phyloP scores from a whole-genome alignment of 1,140 invertebrate species.

The Apis laboriosa region DNA sequence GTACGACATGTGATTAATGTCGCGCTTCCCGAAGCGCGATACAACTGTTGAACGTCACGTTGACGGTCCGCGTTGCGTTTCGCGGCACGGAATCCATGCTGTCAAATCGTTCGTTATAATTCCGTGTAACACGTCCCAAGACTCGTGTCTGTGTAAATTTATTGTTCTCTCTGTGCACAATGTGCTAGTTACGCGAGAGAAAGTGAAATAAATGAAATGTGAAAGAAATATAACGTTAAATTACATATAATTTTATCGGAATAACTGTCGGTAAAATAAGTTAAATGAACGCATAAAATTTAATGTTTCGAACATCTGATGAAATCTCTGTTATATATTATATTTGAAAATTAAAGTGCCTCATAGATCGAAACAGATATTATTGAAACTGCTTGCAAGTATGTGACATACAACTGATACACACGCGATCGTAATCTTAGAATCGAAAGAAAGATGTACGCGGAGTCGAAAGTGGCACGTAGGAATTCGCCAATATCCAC shows the following conservation, averaged over 20 bases:
- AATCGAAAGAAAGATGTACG: slow-evolving; percentile 12
- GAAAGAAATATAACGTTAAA: no score
- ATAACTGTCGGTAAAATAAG: no score
- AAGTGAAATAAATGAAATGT: not conserved
- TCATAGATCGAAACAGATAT: not conserved
- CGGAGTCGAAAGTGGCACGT: slow-evolving; percentile 26
- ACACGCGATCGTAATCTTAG: slow-evolving; percentile 20
- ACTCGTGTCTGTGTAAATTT: not conserved
- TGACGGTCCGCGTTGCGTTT: slow-evolving; percentile 56
- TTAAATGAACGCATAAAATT: no score
- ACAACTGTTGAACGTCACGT: slow-evolving; percentile 78
- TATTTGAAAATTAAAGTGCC: not conserved
- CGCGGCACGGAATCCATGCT: slow-evolving; percentile 17
- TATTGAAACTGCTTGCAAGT: not conserved
- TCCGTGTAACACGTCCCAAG: not conserved
- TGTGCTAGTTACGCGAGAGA: not conserved
- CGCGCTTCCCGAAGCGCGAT: slow-evolving; percentile 68
- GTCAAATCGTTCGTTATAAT: slow-evolving; percentile 54
- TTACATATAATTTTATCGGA: no score
- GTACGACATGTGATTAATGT: slow-evolving; percentile 75
- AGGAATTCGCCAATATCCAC: slow-evolving; percentile 74
- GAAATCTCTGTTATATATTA: not conserved
- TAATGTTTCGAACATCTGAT: not conserved
- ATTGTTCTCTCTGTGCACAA: not conserved
- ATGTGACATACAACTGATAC: not conserved